Conservation (phyloP, 2,113 vertebrate genomes). For the Mustela lutreola region DNA sequence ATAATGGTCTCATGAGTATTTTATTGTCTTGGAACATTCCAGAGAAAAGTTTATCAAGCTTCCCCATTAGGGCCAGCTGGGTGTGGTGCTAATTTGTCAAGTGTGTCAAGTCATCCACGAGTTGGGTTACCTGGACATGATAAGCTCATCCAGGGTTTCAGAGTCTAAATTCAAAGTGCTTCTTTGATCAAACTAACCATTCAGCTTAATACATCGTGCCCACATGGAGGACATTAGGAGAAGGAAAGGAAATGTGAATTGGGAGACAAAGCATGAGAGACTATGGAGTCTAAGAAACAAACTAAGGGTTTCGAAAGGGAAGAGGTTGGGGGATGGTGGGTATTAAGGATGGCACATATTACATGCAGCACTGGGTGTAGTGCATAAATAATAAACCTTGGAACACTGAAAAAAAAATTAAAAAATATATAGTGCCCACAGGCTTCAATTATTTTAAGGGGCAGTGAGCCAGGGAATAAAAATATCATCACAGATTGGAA, state of each 20-base stretch:
- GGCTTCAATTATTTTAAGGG: background rate
- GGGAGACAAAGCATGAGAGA: no score
- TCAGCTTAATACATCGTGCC: background rate
- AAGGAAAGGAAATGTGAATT: no score
- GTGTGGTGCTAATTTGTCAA: background rate
- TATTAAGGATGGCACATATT: no score
- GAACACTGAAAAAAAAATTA: no score
- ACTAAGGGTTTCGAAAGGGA: no score
- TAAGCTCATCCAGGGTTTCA: background rate
- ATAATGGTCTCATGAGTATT: background rate
- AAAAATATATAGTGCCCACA: background rate
- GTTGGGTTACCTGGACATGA: background rate
- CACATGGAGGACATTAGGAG: background rate
- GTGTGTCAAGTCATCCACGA: background rate
- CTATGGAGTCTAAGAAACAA: no score
- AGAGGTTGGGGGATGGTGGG: no score
- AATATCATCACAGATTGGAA: conserved; percentile 5
- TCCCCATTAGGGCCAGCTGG: background rate
- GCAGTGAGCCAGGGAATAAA: background rate
- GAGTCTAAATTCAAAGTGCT: conserved; percentile 1
- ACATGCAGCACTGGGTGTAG: no score
- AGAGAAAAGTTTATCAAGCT: background rate
- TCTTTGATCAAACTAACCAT: conserved; percentile 4
- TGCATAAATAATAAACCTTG: no score
- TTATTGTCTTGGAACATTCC: background rate